Percentiles rank a stretch among this genome's conserved stretches.
These are phyloP conservation scores for Otis tarda DNA, from an alignment of 2,113 vertebrate species.

Conservation along the genomic window DNA sequence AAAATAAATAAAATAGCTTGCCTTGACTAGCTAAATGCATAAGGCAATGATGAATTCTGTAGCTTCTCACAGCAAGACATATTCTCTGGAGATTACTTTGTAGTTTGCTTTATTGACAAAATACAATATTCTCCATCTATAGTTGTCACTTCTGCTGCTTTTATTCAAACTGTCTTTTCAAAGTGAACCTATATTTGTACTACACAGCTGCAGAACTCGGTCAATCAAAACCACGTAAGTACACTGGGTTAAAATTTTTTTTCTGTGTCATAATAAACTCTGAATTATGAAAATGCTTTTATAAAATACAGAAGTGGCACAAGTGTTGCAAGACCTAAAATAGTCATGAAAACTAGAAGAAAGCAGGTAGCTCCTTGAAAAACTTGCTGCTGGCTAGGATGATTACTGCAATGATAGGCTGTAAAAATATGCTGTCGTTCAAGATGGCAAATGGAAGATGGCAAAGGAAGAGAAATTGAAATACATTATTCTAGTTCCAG, in stretches of 20 bases:
- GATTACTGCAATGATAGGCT: background rate
- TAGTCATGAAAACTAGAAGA: background rate
- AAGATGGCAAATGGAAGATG: background rate
- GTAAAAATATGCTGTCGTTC: background rate
- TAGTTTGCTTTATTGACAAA: constrained; percentile 3
- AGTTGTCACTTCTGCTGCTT: background rate
- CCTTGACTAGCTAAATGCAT: background rate
- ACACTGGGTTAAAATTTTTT: background rate
- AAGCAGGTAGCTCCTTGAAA: background rate
- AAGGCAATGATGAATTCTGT: background rate
- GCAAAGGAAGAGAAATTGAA: background rate
- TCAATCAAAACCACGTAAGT: background rate
- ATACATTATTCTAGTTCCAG: background rate
- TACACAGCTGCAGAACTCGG: background rate
- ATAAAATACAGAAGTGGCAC: background rate
- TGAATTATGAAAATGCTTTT: background rate
- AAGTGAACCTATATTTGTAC: background rate
- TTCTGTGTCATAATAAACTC: background rate
- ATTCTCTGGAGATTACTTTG: background rate
- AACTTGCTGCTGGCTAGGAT: background rate
- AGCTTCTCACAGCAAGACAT: background rate
- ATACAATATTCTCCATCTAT: background rate
- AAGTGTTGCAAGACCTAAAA: background rate
- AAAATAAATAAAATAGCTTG: background rate
- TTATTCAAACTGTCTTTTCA: background rate